Evolutionary conservation across 2,113 vertebrate genomes (phyloP), one percentile per base, ranked within the genome.

Genomic region (Epinephelus cyanopodus): DNA sequence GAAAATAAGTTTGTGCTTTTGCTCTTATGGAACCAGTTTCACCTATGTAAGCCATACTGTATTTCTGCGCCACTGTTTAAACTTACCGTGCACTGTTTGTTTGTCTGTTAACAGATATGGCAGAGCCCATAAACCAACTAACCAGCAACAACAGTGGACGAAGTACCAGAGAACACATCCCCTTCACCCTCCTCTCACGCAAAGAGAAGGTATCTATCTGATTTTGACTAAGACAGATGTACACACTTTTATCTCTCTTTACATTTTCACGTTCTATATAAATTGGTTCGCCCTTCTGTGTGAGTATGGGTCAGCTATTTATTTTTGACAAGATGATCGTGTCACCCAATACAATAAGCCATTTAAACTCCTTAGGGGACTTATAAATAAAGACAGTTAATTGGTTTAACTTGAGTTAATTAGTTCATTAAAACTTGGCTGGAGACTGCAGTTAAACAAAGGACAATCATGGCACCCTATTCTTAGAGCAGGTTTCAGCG

Each of bases 61-160:
- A 5, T 21, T 73, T 71, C 66, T 27, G 3, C n/a, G 48, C 10
- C 14, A 8, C 14, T 4, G 6, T 53, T 68, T 57, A 6, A 72
- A 68, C 58, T 71, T 27, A 66, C 62, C 5, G 37, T 11, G 6
- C 52, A 13, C 15, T 61, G 33, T 78, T 86, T 85, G 11, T 78
- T 42, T 87, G 7, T 76, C 42, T 89, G 42, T 83, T 82, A 77
- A 85, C 94, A 98, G 97, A 98, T 69, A 97, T 98, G 97, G 95
- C 97, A 4, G 92, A 96, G 76, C 97, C 97, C 11, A 98, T 98
- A 69, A 96, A 97, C 67, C 97, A 97, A 93, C 89, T 98, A 65
- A 95, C 96, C 5, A 92, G 88, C 66, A 97, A 97, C 3, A 96
- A 97, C 85, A 92, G 91, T 0, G 94, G 96, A 57, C 80, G 87